phyloP scores from a whole-genome alignment of 2,888 invertebrate species.

The Agrochola macilenta region DNA sequence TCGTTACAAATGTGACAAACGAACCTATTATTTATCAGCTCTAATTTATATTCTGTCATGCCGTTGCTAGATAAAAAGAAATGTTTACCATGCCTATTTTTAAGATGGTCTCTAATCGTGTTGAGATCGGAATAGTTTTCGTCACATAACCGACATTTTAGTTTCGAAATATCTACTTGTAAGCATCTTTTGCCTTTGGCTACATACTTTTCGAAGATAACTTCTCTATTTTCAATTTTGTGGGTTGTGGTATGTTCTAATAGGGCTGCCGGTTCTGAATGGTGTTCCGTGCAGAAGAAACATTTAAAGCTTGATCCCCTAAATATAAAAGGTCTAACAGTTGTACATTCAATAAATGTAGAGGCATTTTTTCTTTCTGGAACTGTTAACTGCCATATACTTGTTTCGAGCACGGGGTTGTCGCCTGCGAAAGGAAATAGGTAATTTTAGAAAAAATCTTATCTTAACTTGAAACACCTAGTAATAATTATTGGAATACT shows the following conservation, averaged over 20 bases:
- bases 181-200: conserved; percentile 75
- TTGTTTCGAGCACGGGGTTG: conserved; percentile 63
- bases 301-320: conserved; percentile 80
- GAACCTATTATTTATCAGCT: conserved; percentile 68
- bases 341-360: conserved; percentile 75
- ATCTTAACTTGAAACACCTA: neutral
- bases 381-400: conserved; percentile 80
- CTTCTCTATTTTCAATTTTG: conserved; percentile 56
- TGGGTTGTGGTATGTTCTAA: conserved; percentile 75
- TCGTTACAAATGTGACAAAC: conserved; percentile 76
- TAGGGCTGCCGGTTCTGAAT: conserved; percentile 69
- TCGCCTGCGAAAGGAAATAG: conserved; percentile 60
- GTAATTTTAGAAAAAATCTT: neutral
- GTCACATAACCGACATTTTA: conserved; percentile 76
- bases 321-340: conserved; percentile 79
- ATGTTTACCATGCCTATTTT: conserved; percentile 65
- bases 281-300: conserved; percentile 77
- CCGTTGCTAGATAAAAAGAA: conserved; percentile 75
- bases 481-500: conserved; percentile 11
- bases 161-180: conserved; percentile 77
- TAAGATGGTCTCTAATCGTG: conserved; percentile 72
- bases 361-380: conserved; percentile 78
- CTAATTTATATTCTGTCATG: conserved; percentile 79
- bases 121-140: conserved; percentile 66
- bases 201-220: conserved; percentile 72